These are phyloP conservation scores for Notothenia rossii DNA, from an alignment of 2,113 vertebrate species.

Conservation along the genomic window DNA sequence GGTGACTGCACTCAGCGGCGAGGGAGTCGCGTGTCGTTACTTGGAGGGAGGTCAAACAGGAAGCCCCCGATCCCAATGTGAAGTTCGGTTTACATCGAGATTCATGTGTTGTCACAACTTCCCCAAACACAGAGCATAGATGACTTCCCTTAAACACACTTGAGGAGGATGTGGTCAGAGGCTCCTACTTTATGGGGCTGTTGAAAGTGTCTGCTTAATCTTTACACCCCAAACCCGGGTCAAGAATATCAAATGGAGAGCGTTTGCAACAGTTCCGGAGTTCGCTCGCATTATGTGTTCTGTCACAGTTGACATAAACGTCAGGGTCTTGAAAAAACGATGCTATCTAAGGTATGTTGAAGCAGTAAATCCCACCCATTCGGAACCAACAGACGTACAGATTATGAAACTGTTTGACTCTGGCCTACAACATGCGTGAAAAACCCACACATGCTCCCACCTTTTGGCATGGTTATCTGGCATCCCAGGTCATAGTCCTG, in stretches of 20 bases:
- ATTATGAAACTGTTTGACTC: neutral
- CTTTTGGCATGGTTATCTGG: constrained; percentile 97
- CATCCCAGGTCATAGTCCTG: constrained; percentile 95
- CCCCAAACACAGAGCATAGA: constrained; percentile 52
- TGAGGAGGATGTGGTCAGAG: constrained; percentile 48
- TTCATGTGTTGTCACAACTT: constrained; percentile 50
- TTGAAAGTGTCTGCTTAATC: constrained; percentile 33
- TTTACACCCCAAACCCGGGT: constrained; percentile 13
- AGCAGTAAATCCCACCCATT: constrained; percentile 20
- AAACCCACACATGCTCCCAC: constrained; percentile 69
- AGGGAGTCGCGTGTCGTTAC: constrained; percentile 40
- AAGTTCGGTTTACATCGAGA: constrained; percentile 53
- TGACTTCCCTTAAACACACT: constrained; percentile 47
- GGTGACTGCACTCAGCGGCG: constrained; percentile 24
- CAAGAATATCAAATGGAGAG: neutral
- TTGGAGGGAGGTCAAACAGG: constrained; percentile 45
- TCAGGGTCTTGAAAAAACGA: constrained; percentile 6
- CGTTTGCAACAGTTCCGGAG: constrained; percentile 5
- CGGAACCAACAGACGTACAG: neutral
- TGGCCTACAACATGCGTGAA: neutral
- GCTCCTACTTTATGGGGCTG: constrained; percentile 34
- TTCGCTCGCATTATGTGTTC: constrained; percentile 5
- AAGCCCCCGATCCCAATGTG: constrained; percentile 46
- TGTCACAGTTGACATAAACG: constrained; percentile 20
- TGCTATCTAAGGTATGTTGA: constrained; percentile 6